These are phyloP conservation scores for Pteromalus puparum DNA, from an alignment of 1,140 invertebrate species.

Conservation along the genomic window DNA sequence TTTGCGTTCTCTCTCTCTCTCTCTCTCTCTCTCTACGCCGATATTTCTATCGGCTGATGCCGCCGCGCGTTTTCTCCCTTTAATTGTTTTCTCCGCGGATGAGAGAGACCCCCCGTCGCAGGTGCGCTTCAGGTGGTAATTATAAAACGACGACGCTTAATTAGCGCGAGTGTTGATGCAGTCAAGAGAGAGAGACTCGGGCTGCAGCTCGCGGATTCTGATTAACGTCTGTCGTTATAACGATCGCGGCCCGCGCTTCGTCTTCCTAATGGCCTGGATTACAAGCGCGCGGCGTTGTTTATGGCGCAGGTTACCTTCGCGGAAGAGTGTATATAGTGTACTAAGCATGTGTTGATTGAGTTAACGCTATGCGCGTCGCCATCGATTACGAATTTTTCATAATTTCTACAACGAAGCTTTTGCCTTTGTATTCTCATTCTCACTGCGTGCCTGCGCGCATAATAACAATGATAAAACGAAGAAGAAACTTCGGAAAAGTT, in stretches of 20 bases:
- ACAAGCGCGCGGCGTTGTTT: neutral
- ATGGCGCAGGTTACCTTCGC: neutral
- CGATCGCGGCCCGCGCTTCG: neutral
- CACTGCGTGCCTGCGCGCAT: too few species aligned
- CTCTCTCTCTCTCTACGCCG: too few species aligned
- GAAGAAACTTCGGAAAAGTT: neutral
- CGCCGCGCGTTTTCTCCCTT: neutral
- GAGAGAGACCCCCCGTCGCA: neutral
- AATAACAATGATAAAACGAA: neutral
- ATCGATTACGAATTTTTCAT: too few species aligned
- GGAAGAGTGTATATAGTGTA: too few species aligned
- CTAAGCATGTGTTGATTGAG: too few species aligned
- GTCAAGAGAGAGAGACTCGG: neutral
- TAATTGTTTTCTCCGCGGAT: conserved; percentile 2
- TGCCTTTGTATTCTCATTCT: too few species aligned
- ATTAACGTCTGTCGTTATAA: conserved; percentile 31
- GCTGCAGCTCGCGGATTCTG: neutral
- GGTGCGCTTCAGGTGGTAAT: conserved; percentile 19
- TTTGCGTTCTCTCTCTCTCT: neutral
- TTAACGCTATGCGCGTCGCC: too few species aligned
- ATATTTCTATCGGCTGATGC: neutral
- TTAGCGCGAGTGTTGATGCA: conserved; percentile 14
- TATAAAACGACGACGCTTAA: conserved; percentile 18
- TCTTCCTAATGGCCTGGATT: conserved; percentile 22
- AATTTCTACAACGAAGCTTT: too few species aligned